These are phyloP conservation scores for Cyanocitta stelleri DNA, from an alignment of 2,113 vertebrate genomes.

Conservation along the genomic window DNA sequence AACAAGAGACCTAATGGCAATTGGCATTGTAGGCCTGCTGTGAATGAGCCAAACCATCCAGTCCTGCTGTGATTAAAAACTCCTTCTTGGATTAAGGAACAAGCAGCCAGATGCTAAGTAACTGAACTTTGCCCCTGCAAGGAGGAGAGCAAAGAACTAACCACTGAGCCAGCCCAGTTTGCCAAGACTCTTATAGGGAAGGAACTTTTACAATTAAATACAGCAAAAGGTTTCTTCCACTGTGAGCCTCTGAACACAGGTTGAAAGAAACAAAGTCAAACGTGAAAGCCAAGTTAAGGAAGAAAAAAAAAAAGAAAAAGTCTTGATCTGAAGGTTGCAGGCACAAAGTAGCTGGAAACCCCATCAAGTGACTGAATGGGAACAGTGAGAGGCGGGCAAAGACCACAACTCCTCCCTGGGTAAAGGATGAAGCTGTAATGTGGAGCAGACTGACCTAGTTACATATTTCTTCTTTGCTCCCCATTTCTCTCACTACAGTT, in stretches of 20 bases:
- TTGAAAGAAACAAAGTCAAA: slow-evolving; percentile 46
- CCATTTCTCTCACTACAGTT: neutral
- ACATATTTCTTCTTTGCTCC: slow-evolving; percentile 10
- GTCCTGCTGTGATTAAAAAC: slow-evolving; percentile 56
- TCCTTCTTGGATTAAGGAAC: slow-evolving; percentile 40
- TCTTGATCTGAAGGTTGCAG: slow-evolving; percentile 54
- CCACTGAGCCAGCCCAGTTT: slow-evolving; percentile 50
- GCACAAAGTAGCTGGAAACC: slow-evolving; percentile 54
- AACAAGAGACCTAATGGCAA: slow-evolving; percentile 31
- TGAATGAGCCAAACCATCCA: slow-evolving; percentile 33
- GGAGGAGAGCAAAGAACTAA: slow-evolving; percentile 52
- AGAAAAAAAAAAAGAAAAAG: neutral
- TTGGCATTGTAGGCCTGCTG: slow-evolving; percentile 27
- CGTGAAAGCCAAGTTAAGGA: slow-evolving; percentile 24
- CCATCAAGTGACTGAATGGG: slow-evolving; percentile 61
- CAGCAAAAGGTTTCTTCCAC: slow-evolving; percentile 53
- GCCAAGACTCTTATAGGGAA: slow-evolving; percentile 61
- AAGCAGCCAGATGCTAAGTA: slow-evolving; percentile 14
- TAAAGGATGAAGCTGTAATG: slow-evolving; percentile 36
- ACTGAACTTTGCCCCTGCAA: slow-evolving; percentile 53
- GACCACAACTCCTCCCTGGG: slow-evolving; percentile 41
- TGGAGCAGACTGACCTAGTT: slow-evolving; percentile 58
- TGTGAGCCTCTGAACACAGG: slow-evolving; percentile 44
- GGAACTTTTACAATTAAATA: slow-evolving; percentile 63
- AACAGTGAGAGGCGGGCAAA: slow-evolving; percentile 38